Base-by-base conservation (phyloP, 2,888 invertebrate genomes). In the Epinotia brunnichana region DNA sequence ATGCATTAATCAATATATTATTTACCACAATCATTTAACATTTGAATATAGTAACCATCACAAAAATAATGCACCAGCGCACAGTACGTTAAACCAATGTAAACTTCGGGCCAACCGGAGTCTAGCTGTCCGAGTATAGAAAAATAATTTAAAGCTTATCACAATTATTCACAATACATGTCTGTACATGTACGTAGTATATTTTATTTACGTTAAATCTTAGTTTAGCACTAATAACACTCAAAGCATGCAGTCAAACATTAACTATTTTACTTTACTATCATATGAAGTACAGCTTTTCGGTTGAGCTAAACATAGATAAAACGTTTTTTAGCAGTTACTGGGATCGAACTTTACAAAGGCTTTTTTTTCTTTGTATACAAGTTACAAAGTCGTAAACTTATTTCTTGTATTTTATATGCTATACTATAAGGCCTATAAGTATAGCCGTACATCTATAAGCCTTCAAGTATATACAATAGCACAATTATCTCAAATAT, bases 71-170 rank as follows among this genome's bases (percentile, higher is more conserved):
- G 90, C 89, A 92, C 90, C 89, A 85, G 83, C 83, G 83, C 81
- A 82, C 81, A 83, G 80, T 81, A 81, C 76, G 78, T 79, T 81
- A 81, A 84, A 83, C 82, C 83, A 82, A 85, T 85, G 83, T 86
- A 87, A 85, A 89, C 79, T 82, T 82, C 74, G 81, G 84, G 85
- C 82, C 76, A 79, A 78, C 77, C 61, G 75, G 79, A 76, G 80
- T 77, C 77, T 77, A 79, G 75, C 80, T 81, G 83, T 81, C 81
- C 81, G 78, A 85, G 85, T 82, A 80, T 87, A 82, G 81, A 90
- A 89, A 88, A 92, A 92, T 90, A 91, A 91, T 91, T 92, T 93
- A 92, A 92, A 91, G 91, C 91, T 91, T 89, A 91, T 90, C 86
- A 88, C 86, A 87, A 82, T 82, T 82, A 85, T 83, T 85, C 85